Evolutionary conservation across 64 coral and sea anemone species (phyloP).

Genomic region (Porites australiensis): DNA sequence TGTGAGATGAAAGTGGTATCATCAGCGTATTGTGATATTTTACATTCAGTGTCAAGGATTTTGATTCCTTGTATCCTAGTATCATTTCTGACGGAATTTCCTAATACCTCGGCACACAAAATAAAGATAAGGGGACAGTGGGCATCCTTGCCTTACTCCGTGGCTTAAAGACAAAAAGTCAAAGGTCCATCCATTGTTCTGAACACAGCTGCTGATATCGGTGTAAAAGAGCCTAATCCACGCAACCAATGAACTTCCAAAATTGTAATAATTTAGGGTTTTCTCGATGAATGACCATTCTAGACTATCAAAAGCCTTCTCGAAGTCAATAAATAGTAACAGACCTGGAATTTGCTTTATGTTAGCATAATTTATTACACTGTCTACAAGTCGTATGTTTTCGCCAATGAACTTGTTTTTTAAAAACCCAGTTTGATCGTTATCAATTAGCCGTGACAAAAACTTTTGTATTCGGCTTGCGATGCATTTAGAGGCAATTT

Average conservation of each 20-base stretch:
- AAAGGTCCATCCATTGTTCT: conserved; percentile 14
- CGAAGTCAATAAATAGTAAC: conserved; percentile 28
- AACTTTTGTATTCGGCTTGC: conserved; percentile 29
- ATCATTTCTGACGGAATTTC: not conserved
- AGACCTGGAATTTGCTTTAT: conserved; percentile 27
- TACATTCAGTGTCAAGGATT: not conserved
- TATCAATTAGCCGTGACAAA: conserved; percentile 34
- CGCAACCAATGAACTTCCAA: not conserved
- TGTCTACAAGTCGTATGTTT: conserved; percentile 33
- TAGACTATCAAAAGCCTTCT: conserved; percentile 53
- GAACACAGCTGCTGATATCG: conserved; percentile 1
- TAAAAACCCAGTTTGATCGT: conserved; percentile 51
- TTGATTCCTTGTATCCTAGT: not conserved
- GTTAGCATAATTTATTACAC: conserved; percentile 14
- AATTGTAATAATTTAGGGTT: not conserved
- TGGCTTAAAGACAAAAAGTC: conserved; percentile 12
- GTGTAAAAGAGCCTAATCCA: conserved; percentile 13
- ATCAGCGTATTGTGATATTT: not conserved
- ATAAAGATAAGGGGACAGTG: conserved; percentile 31
- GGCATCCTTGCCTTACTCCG: conserved; percentile 58
- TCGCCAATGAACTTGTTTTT: conserved; percentile 37
- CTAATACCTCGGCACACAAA: conserved; percentile 22
- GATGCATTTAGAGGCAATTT: conserved; percentile 50
- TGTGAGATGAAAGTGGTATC: conserved; percentile 10
- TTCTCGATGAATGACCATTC: conserved; percentile 32